A percentile compares a stretch with the other conserved stretches of the same genome.
These are phyloP conservation scores for Nannobrachium achirus DNA, from an alignment of 2,113 vertebrate genomes.

Conservation along the genomic window DNA sequence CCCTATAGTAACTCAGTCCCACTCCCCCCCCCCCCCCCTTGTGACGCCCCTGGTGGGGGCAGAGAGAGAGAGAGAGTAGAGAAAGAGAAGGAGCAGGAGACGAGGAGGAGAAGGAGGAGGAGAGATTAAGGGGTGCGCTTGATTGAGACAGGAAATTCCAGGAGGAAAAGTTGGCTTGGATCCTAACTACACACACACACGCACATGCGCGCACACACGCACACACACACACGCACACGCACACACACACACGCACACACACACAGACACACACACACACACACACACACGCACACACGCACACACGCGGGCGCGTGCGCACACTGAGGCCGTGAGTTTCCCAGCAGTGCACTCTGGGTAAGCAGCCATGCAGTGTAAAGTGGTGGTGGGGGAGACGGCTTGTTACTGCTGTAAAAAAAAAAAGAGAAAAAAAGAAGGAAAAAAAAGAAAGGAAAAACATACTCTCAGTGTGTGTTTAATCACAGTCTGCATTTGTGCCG, in stretches of 20 bases:
- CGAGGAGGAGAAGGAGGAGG: constrained; percentile 47
- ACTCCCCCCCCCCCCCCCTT: too few species aligned
- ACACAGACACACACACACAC: constrained; percentile 69
- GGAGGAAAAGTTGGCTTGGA: constrained; percentile 83
- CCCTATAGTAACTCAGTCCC: too few species aligned
- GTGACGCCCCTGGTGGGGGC: too few species aligned
- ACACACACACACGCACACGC: constrained; percentile 47
- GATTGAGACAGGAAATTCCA: constrained; percentile 95
- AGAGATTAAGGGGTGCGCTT: constrained; percentile 73
- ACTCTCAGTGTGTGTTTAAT: too few species aligned
- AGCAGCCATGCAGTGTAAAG: constrained; percentile 40
- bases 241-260: constrained; percentile 49
- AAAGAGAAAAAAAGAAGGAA: too few species aligned
- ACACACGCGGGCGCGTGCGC: constrained; percentile 45
- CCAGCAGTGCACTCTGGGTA: constrained; percentile 62
- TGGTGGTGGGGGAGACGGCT: constrained; percentile 33
- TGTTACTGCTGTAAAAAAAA: constrained; percentile 16
- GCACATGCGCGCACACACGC: constrained; percentile 52
- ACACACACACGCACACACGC: constrained; percentile 60
- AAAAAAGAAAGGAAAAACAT: too few species aligned
- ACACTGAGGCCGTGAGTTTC: constrained; percentile 56
- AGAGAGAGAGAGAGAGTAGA: too few species aligned
- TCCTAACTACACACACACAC: constrained; percentile 85
- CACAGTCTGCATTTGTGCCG: too few species aligned
- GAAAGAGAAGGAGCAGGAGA: neutral